Evolutionary conservation across 2,797 vertebrate species (phyloP).

Genomic region (Sebastes vulpes): DNA sequence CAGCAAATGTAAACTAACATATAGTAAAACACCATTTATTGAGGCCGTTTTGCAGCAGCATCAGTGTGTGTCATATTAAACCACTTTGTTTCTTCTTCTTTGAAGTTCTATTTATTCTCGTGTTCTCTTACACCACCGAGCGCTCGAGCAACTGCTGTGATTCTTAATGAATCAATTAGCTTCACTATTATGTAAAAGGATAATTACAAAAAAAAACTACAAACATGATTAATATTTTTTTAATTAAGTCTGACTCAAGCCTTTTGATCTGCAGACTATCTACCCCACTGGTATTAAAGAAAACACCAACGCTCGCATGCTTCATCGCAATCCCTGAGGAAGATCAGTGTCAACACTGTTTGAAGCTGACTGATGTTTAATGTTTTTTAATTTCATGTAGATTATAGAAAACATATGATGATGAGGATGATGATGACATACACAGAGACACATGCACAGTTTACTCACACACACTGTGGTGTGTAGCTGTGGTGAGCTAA

Average conservation of each 20-base stretch:
- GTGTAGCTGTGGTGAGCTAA: background rate
- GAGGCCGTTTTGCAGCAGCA: background rate
- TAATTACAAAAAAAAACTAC: slow-evolving; percentile 29
- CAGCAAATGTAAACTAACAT: background rate
- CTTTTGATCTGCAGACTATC: slow-evolving; percentile 46
- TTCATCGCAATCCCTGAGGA: slow-evolving; percentile 32
- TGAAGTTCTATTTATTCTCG: slow-evolving; percentile 17
- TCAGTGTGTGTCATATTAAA: background rate
- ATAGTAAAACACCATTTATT: background rate
- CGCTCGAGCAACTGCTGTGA: slow-evolving; percentile 9
- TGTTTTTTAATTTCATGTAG: slow-evolving; percentile 2
- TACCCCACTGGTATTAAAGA: slow-evolving; percentile 16
- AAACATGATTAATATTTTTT: slow-evolving; percentile 32
- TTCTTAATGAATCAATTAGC: slow-evolving; percentile 57
- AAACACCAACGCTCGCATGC: slow-evolving; percentile 20
- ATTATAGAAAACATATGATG: slow-evolving; percentile 12
- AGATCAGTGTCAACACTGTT: slow-evolving; percentile 35
- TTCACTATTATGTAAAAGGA: slow-evolving; percentile 30
- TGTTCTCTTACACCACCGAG: background rate
- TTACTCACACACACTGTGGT: background rate
- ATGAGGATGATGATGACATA: slow-evolving; percentile 9
- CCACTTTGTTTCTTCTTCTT: slow-evolving; percentile 11
- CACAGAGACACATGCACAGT: background rate
- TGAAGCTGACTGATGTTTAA: slow-evolving; percentile 28
- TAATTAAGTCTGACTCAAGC: slow-evolving; percentile 44